Conservation (phyloP, 1,140 invertebrate species). For the Cardiocondyla obscurior region DNA sequence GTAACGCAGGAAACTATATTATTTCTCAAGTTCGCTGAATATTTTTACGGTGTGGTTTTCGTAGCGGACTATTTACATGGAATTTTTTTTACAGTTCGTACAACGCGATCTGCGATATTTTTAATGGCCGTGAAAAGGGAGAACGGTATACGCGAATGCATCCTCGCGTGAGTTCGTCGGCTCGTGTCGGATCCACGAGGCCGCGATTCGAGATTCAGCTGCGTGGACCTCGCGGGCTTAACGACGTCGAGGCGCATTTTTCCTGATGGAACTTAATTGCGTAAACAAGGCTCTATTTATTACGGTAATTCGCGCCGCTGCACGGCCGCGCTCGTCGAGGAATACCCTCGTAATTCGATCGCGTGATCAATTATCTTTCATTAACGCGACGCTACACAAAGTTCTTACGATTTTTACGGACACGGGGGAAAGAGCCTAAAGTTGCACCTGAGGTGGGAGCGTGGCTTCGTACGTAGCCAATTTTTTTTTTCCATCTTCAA, state of each 20-base stretch:
- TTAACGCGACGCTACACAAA: background rate
- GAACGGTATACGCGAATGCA: constrained; percentile 31
- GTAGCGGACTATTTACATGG: too few species aligned
- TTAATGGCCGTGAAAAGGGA: constrained; percentile 33
- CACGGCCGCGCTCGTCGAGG: background rate
- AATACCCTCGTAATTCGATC: background rate
- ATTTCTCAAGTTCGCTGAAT: too few species aligned
- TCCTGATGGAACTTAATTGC: constrained; percentile 12
- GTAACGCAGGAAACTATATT: too few species aligned
- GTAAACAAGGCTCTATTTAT: constrained; percentile 26
- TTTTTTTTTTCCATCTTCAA: background rate
- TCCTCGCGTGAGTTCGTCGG: background rate
- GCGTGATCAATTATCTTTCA: constrained; percentile 37
- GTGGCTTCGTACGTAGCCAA: too few species aligned
- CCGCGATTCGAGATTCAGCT: constrained; percentile 20
- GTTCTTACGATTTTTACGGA: background rate
- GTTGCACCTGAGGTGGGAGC: too few species aligned
- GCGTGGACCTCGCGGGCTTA: background rate
- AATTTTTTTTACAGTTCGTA: too few species aligned
- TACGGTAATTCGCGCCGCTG: background rate
- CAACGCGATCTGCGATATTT: constrained; percentile 40
- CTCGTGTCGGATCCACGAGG: background rate
- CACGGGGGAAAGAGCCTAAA: background rate
- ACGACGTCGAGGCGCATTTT: background rate
- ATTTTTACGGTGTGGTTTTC: too few species aligned